Evolutionary conservation across 1,140 invertebrate species (phyloP).

Genomic region (Drosophila sulfurigaster): DNA sequence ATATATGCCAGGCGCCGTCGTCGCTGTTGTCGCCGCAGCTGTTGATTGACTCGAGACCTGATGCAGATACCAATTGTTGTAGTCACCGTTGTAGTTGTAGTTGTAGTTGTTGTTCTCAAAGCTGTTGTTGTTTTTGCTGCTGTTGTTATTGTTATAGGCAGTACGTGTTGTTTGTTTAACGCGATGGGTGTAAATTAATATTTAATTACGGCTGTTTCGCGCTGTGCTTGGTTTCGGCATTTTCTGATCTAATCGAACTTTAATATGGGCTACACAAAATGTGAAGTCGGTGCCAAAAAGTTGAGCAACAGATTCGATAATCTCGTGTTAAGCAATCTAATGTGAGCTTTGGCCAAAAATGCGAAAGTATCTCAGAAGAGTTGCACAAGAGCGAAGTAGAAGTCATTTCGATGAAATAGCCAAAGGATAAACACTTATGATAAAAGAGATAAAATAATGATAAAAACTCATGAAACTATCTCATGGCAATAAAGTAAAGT

Average conservation of each 20-base stretch:
- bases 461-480: background rate
- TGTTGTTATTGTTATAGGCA: constrained; percentile 39
- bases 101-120: constrained; percentile 15
- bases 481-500: background rate
- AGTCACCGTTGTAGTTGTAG: constrained; percentile 28
- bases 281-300: constrained; percentile 33
- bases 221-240: constrained; percentile 54
- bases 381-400: constrained; percentile 1
- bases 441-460: no score
- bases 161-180: constrained; percentile 79
- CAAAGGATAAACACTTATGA: background rate
- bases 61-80: constrained; percentile 50
- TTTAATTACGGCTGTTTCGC: constrained; percentile 75
- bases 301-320: constrained; percentile 26
- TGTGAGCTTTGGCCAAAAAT: constrained; percentile 10
- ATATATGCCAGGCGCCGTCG: constrained; percentile 56
- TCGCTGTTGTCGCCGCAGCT: constrained; percentile 47
- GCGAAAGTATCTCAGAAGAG: constrained; percentile 1
- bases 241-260: constrained; percentile 70
- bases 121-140: constrained; percentile 6
- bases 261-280: constrained; percentile 58
- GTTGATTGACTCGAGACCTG: constrained; percentile 50
- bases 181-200: constrained; percentile 79
- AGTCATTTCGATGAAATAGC: background rate
- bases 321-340: constrained; percentile 23